Evolutionary conservation across 2,113 vertebrate genomes (phyloP).

Genomic region (Australoheros scitulus): DNA sequence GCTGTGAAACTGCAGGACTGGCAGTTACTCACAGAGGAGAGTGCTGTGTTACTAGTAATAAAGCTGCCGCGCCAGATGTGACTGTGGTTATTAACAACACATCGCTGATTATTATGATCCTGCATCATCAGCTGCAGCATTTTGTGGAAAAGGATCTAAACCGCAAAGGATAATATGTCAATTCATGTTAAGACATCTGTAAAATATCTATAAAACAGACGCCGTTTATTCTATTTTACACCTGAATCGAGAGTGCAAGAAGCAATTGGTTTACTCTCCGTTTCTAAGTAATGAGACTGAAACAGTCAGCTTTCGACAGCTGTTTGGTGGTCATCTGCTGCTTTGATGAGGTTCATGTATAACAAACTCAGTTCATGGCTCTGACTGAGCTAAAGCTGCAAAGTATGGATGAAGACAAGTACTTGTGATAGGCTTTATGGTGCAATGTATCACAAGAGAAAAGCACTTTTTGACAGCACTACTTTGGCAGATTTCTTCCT

Average conservation of each 20-base stretch:
- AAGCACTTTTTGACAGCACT: conserved; percentile 33
- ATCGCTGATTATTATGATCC: neutral
- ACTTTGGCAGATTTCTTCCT: conserved; percentile 25
- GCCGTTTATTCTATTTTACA: neutral
- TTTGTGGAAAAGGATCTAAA: neutral
- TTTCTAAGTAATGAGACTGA: neutral
- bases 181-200: neutral
- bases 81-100: neutral
- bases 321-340: neutral
- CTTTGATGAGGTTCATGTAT: neutral
- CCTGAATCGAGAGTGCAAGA: neutral
- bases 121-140: neutral
- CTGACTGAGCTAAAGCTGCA: conserved; percentile 5
- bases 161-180: neutral
- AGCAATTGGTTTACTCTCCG: neutral
- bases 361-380: neutral
- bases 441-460: conserved; percentile 32
- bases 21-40: neutral
- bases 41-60: neutral
- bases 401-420: neutral
- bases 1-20: neutral
- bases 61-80: neutral
- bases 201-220: neutral
- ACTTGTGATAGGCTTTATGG: conserved; percentile 32
- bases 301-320: neutral